phyloP scores from a whole-genome alignment of 2,888 invertebrate genomes.

The Ochropleura leucogaster region DNA sequence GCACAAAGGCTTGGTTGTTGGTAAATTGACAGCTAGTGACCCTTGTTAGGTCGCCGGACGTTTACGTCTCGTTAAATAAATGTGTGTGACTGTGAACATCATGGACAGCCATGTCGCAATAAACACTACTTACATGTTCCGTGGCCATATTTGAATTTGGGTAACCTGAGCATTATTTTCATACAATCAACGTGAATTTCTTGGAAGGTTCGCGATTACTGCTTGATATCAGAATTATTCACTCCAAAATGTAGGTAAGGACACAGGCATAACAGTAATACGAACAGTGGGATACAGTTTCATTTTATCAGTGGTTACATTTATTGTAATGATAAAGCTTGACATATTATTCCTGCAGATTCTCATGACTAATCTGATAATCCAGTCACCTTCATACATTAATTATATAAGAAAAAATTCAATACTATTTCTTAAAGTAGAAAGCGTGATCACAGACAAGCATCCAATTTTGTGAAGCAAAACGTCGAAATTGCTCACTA shows the following conservation, averaged over 20 bases:
- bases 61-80: constrained; percentile 74
- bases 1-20: constrained; percentile 71
- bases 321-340: not conserved
- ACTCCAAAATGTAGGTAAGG: constrained; percentile 20
- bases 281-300: not conserved
- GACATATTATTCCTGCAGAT: not conserved
- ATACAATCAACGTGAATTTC: constrained; percentile 60
- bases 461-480: constrained; percentile 57
- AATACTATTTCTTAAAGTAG: constrained; percentile 58
- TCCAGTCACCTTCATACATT: constrained; percentile 32
- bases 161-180: constrained; percentile 63
- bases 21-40: constrained; percentile 76
- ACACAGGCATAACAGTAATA: constrained; percentile 3
- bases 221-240: constrained; percentile 39
- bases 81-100: constrained; percentile 64
- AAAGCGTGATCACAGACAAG: constrained; percentile 70
- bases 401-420: constrained; percentile 23
- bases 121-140: constrained; percentile 56
- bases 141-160: constrained; percentile 61
- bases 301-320: constrained; percentile 15
- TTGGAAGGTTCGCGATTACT: constrained; percentile 54
- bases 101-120: constrained; percentile 68
- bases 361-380: constrained; percentile 27
- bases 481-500: constrained; percentile 66
- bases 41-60: constrained; percentile 76